These are phyloP conservation scores for Loripinus fragilis DNA, from an alignment of 2,888 invertebrate genomes.

Conservation along the genomic window DNA sequence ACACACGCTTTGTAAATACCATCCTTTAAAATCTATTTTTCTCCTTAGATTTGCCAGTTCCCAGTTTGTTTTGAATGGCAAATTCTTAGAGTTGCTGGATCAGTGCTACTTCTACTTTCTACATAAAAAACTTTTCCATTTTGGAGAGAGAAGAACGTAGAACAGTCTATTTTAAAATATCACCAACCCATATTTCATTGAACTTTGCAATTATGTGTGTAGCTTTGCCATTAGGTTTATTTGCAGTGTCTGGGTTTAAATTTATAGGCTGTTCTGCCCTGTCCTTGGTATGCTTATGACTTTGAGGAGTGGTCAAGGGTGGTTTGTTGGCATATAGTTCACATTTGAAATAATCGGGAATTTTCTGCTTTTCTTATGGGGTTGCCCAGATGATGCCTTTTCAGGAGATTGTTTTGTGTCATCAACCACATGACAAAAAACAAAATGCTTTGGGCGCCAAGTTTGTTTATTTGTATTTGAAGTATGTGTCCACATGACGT, in stretches of 20 bases:
- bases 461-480: constrained; percentile 9
- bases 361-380: constrained; percentile 7
- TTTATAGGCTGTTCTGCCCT: neutral
- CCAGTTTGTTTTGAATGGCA: too few species aligned
- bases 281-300: constrained; percentile 1
- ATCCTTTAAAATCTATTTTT: too few species aligned
- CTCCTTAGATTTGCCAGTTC: too few species aligned
- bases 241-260: neutral
- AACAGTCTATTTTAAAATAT: neutral
- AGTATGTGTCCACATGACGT: constrained; percentile 19
- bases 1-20: too few species aligned
- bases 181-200: neutral
- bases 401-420: constrained; percentile 5
- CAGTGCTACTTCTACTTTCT: too few species aligned
- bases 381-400: constrained; percentile 8
- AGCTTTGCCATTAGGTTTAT: neutral
- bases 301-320: neutral
- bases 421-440: constrained; percentile 9
- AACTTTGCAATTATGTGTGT: neutral
- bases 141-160: neutral
- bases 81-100: too few species aligned
- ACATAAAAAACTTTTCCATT: neutral
- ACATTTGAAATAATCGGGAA: constrained; percentile 10
- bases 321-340: neutral
- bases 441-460: neutral